These are phyloP conservation scores for Blomia tropicalis DNA, from an alignment of 2,888 invertebrate genomes.

Conservation along the genomic window DNA sequence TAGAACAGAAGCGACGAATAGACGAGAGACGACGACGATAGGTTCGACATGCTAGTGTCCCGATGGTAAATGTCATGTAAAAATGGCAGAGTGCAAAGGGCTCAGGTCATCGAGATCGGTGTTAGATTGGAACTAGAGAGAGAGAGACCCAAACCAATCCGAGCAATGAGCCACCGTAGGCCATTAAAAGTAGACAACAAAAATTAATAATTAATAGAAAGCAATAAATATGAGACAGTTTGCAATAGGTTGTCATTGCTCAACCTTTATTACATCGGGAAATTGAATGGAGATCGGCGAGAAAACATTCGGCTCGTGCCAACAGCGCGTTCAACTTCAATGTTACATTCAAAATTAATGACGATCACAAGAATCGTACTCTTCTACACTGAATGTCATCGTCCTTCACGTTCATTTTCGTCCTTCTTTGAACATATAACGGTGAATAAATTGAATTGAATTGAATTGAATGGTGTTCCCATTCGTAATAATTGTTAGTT, in stretches of 20 bases:
- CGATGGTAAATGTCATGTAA: too few species aligned
- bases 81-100: too few species aligned
- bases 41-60: too few species aligned
- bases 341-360: slow-evolving; percentile 4
- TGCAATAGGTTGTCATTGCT: slow-evolving; percentile 11
- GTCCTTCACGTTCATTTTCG: not conserved
- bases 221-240: slow-evolving; percentile 9
- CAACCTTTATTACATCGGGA: slow-evolving; percentile 6
- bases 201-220: slow-evolving; percentile 5
- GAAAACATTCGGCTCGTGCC: not conserved
- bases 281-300: not conserved
- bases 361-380: slow-evolving; percentile 6
- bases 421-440: not conserved
- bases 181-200: not conserved
- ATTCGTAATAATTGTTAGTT: not conserved
- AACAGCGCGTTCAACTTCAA: not conserved
- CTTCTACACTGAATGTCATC: not conserved
- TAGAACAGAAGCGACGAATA: too few species aligned
- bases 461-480: not conserved
- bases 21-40: too few species aligned
- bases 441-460: too few species aligned
- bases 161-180: too few species aligned
- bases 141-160: too few species aligned
- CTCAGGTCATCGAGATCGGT: too few species aligned
- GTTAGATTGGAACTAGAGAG: too few species aligned